These are phyloP conservation scores for Orthosia cruda DNA, from an alignment of 2,888 invertebrate species.

Conservation along the genomic window DNA sequence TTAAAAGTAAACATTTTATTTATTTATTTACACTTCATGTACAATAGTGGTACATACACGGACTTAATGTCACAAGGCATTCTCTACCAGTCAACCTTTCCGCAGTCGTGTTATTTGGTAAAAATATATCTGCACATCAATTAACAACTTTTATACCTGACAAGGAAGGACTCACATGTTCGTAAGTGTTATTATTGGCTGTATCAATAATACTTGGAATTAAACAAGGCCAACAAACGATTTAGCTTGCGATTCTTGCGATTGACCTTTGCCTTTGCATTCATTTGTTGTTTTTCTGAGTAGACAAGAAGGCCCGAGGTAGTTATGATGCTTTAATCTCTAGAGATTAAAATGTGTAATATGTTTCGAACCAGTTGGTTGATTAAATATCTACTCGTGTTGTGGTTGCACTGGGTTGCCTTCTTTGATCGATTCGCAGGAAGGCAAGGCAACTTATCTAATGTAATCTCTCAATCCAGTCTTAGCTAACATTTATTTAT, in stretches of 20 bases:
- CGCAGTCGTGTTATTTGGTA: neutral
- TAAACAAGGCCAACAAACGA: conserved; percentile 2
- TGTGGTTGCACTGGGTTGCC: neutral
- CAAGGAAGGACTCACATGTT: neutral
- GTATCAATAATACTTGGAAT: conserved; percentile 1
- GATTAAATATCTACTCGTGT: conserved; percentile 6
- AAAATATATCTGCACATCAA: neutral
- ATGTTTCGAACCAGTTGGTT: conserved; percentile 18
- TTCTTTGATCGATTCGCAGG: neutral
- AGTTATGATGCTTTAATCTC: neutral
- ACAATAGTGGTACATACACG: too few relatives aligned
- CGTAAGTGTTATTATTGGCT: neutral
- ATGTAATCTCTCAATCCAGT: neutral
- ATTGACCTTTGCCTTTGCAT: neutral
- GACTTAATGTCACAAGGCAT: too few relatives aligned
- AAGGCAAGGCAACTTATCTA: neutral
- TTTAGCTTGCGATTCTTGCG: neutral
- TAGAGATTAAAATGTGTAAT: neutral
- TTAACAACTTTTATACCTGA: neutral
- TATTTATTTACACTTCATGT: too few relatives aligned
- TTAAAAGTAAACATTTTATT: neutral
- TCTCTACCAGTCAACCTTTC: too few relatives aligned
- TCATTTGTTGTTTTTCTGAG: conserved; percentile 13
- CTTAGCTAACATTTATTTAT: neutral
- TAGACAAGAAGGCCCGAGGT: too few relatives aligned